These are phyloP conservation scores for Antigone vipio DNA, from an alignment of 2,113 vertebrate species.

Conservation along the genomic window DNA sequence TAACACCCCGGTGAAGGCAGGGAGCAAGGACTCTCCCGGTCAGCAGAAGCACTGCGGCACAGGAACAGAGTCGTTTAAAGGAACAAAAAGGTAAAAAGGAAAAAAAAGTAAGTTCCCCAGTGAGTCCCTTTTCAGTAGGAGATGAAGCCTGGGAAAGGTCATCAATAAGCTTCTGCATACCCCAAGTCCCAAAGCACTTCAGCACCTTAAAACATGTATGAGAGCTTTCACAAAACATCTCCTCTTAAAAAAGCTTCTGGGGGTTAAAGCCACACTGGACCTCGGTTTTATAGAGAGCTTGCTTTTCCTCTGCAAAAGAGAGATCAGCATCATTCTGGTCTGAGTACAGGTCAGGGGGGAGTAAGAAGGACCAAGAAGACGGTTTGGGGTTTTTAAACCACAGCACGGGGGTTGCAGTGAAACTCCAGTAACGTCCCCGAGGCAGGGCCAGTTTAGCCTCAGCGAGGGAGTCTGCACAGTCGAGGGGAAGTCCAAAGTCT, in stretches of 20 bases:
- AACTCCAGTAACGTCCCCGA: not conserved
- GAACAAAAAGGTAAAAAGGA: not conserved
- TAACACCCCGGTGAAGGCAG: not conserved
- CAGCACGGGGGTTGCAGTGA: not conserved
- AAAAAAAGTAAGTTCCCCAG: not conserved
- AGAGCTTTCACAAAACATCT: not conserved
- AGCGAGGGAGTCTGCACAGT: not conserved
- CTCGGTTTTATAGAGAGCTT: not conserved
- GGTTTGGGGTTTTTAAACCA: not conserved
- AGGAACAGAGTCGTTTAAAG: not conserved
- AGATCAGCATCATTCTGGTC: not conserved
- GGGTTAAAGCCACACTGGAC: not conserved
- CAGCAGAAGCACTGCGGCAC: not conserved
- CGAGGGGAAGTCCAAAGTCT: not conserved
- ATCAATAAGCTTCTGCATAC: not conserved
- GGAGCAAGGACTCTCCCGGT: not conserved
- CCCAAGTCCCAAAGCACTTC: not conserved
- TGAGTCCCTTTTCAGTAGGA: not conserved
- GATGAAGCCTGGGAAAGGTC: not conserved
- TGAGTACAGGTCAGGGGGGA: not conserved
- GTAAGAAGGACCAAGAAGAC: not conserved
- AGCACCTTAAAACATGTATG: not conserved
- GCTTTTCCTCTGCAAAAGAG: not conserved
- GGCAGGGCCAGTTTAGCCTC: not conserved
- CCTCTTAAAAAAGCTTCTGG: not conserved